Evolutionary conservation across 2,888 invertebrate species (phyloP), one percentile per base, ranked within the genome.

Genomic region (Macropis europaea): DNA sequence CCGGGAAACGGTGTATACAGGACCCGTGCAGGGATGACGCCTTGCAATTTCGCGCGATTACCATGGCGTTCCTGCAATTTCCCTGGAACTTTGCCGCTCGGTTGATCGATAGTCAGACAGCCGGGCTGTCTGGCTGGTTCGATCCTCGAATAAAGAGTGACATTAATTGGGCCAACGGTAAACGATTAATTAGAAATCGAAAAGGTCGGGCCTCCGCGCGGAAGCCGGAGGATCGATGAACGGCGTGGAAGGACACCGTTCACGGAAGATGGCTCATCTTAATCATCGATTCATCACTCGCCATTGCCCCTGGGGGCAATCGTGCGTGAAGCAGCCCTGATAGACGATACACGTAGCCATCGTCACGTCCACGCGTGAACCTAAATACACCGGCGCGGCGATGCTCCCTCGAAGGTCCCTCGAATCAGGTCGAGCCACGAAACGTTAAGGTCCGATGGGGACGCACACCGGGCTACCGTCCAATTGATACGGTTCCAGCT

Each of bases 251-350:
- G 54, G 50, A 22, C 62, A 43, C 50, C 59, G 69, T 72, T 73
- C 60, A 60, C 64, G 73, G 70, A 47, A 30, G 64, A 59, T 61
- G 67, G 77, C 62, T 74, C 80, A 76, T 82, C 84, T 85, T 81
- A 82, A 85, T 85, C 83, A 79, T 59, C 84, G 76, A 85, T 85
- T 85, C 79, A 77, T 85, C 84, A 79, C 84, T 67, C 76, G 78
- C 77, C 84, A 83, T 85, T 84, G 82, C 73, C 76, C 63, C 74
- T 67, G 50, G 77, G 59, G 73, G 75, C 80, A 78, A 76, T 82
- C 82, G 82, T 71, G 72, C 77, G 82, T 76, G 70, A 82, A 81
- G 47, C 53, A 26, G 48, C 68, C 56, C 77, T 61, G 79, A 82
- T 82, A 79, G 82, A 77, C 81, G 79, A 83, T 82, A 81, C 77